Percentiles rank a stretch among this genome's conserved stretches.
These are phyloP conservation scores for Musca vetustissima DNA, from an alignment of 1,140 invertebrate species.

Conservation along the genomic window DNA sequence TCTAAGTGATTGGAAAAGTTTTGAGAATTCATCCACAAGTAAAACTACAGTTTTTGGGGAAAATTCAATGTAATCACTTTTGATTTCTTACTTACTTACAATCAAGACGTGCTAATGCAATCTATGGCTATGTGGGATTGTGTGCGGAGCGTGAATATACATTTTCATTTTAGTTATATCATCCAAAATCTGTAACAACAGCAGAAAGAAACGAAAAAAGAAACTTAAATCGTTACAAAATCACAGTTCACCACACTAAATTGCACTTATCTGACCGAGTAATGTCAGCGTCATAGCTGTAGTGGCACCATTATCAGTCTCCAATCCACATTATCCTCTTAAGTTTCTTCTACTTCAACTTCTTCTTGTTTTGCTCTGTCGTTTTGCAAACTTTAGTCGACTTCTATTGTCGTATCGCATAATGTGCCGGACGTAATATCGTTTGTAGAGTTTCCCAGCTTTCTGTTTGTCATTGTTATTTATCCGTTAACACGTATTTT, in stretches of 20 bases:
- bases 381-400: neutral
- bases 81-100: no score
- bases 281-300: neutral
- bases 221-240: slow-evolving; percentile 15
- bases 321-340: neutral
- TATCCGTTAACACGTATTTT: slow-evolving; percentile 23
- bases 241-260: slow-evolving; percentile 19
- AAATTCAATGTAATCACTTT: no score
- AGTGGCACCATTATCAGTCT: neutral
- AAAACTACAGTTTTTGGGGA: no score
- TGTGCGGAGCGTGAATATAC: no score
- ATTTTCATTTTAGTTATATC: no score
- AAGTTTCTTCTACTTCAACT: neutral
- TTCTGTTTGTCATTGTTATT: neutral
- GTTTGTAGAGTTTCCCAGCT: neutral
- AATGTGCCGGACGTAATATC: no score
- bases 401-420: neutral
- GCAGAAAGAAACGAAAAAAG: no score
- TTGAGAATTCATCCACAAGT: no score
- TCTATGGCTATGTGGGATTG: no score
- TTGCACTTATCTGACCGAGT: slow-evolving; percentile 19
- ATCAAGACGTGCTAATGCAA: no score
- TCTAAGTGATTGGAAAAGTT: no score
- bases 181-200: neutral
- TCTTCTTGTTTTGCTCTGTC: neutral